Conservation (phyloP, 2,888 invertebrate genomes). For the Drosophila testacea region DNA sequence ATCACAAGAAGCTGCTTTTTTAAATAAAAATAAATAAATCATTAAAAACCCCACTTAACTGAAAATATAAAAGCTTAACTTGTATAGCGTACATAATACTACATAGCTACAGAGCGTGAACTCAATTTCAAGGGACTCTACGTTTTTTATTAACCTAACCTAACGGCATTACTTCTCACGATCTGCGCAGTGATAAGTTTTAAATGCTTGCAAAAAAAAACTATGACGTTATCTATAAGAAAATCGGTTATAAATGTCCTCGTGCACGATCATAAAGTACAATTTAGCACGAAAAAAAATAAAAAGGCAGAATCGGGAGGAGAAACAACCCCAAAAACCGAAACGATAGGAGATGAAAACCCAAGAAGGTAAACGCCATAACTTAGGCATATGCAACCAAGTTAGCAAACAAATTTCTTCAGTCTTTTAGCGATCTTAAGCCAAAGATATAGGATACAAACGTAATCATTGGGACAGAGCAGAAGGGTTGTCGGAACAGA, state of each 20-base stretch:
- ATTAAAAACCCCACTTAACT: too few species aligned
- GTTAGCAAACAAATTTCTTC: conserved; percentile 67
- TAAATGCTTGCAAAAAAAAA: conserved; percentile 66
- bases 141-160: conserved; percentile 7
- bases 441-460: conserved; percentile 72
- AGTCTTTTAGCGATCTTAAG: conserved; percentile 53
- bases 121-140: neutral
- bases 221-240: conserved; percentile 51
- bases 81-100: too few species aligned
- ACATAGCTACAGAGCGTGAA: too few species aligned
- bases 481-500: conserved; percentile 55
- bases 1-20: too few species aligned
- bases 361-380: conserved; percentile 56
- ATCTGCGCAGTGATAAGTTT: conserved; percentile 62
- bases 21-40: neutral
- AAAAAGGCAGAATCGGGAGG: conserved; percentile 24
- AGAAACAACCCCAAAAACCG: conserved; percentile 53
- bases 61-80: too few species aligned
- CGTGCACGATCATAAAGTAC: conserved; percentile 56
- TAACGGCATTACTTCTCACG: conserved; percentile 67
- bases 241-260: conserved; percentile 48
- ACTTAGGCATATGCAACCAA: conserved; percentile 71
- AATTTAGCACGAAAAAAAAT: conserved; percentile 68
- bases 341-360: conserved; percentile 40
- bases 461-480: conserved; percentile 61